Conservation (phyloP, 1,140 invertebrate species). For the Gonioctena quinquepunctata region DNA sequence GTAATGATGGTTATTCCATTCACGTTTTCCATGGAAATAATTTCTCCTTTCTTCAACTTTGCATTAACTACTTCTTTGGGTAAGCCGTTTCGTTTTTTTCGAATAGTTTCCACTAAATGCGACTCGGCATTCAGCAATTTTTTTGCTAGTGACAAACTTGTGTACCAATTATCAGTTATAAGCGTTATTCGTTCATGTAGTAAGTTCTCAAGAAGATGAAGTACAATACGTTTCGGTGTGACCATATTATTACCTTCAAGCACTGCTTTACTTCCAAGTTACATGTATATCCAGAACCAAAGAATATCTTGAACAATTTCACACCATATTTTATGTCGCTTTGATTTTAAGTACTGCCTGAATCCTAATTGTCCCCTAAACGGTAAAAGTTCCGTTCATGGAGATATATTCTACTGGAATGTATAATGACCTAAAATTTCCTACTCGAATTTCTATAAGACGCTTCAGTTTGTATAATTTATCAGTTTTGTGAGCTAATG, state of each 20-base stretch:
- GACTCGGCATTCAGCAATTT: not conserved
- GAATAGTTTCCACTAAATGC: constrained; percentile 3
- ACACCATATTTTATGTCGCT: not conserved
- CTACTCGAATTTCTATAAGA: not conserved
- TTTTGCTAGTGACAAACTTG: not conserved
- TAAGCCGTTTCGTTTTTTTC: not conserved
- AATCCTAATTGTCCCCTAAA: not conserved
- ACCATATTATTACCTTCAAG: too few species aligned
- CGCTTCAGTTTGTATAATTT: not conserved
- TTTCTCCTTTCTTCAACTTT: not conserved
- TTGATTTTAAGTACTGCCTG: too few species aligned
- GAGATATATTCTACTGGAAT: not conserved
- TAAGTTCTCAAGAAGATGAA: too few species aligned
- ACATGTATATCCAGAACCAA: not conserved
- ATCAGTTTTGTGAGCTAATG: not conserved
- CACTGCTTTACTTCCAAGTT: not conserved
- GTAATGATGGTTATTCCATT: not conserved
- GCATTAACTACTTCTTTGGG: not conserved
- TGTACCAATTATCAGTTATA: not conserved
- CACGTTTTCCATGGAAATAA: not conserved
- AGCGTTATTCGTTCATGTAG: too few species aligned
- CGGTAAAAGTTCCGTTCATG: not conserved
- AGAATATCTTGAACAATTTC: not conserved
- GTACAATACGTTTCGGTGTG: too few species aligned
- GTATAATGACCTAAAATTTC: not conserved